Conservation (phyloP, 1,140 invertebrate genomes). For the Pseudomyrmex cubaensis region DNA sequence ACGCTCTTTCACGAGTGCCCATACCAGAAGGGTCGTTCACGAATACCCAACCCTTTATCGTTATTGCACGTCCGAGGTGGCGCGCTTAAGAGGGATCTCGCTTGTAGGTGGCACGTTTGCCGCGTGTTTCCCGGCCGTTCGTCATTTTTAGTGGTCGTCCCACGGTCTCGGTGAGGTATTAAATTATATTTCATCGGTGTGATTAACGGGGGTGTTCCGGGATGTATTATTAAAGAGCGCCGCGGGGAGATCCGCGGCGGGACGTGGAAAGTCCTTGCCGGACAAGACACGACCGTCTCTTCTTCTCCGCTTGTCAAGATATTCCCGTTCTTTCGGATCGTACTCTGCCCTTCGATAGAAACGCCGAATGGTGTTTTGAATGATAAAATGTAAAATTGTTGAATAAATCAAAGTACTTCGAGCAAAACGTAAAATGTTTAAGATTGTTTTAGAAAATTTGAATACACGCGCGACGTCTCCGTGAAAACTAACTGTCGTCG, state of each 20-base stretch:
- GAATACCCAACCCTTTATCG: constrained; percentile 67
- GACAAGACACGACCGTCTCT: constrained; percentile 45
- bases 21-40: constrained; percentile 56
- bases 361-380: too few relatives aligned
- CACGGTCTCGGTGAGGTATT: constrained; percentile 68
- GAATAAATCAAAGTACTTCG: not conserved
- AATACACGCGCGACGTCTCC: not conserved
- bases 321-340: constrained; percentile 31
- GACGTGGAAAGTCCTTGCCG: constrained; percentile 65
- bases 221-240: constrained; percentile 70
- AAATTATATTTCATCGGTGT: constrained; percentile 75
- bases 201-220: constrained; percentile 66
- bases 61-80: constrained; percentile 64
- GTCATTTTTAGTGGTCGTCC: constrained; percentile 72
- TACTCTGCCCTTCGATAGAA: constrained; percentile 11
- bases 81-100: constrained; percentile 18
- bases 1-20: constrained; percentile 43
- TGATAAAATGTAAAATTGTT: constrained; percentile 12
- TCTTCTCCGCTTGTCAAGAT: constrained; percentile 7
- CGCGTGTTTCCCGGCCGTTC: constrained; percentile 71
- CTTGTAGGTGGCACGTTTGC: constrained; percentile 59
- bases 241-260: constrained; percentile 12
- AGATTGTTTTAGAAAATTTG: not conserved
- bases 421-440: not conserved
- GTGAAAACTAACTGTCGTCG: constrained; percentile 4